Evolutionary conservation across 2,113 vertebrate genomes (phyloP).

Genomic region (Gallinago paraguaiae): DNA sequence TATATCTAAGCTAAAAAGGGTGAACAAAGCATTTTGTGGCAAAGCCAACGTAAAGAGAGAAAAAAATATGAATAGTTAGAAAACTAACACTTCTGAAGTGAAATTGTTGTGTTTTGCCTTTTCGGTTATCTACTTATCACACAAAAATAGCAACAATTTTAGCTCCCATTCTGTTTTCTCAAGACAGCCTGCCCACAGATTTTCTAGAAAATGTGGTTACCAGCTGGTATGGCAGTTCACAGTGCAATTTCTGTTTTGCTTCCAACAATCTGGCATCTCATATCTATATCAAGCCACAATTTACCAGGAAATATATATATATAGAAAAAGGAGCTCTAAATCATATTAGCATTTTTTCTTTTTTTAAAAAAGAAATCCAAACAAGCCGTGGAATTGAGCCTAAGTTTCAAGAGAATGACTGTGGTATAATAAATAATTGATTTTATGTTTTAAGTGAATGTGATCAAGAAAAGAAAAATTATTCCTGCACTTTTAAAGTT

Average conservation of each 20-base stretch:
- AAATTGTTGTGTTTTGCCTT: slow-evolving; percentile 56
- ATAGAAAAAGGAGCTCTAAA: not conserved
- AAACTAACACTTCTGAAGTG: slow-evolving; percentile 25
- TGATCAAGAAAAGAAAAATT: not conserved
- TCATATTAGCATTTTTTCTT: not conserved
- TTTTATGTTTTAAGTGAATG: not conserved
- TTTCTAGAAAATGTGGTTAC: slow-evolving; percentile 70
- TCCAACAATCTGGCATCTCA: slow-evolving; percentile 69
- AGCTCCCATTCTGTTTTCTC: slow-evolving; percentile 64
- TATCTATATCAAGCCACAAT: slow-evolving; percentile 55
- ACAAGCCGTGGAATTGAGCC: not conserved
- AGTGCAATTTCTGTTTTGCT: slow-evolving; percentile 65
- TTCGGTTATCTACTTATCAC: slow-evolving; percentile 57
- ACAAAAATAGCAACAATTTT: slow-evolving; percentile 63
- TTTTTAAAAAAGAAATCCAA: not conserved
- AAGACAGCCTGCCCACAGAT: slow-evolving; percentile 67
- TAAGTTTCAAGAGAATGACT: not conserved
- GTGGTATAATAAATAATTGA: not conserved
- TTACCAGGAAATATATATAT: not conserved
- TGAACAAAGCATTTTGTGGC: not conserved
- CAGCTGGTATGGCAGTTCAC: slow-evolving; percentile 66
- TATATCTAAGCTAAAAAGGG: not conserved
- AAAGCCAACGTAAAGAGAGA: slow-evolving; percentile 15
- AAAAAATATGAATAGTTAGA: not conserved
- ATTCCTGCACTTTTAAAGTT: not conserved